Base-by-base conservation (phyloP, 2,113 vertebrate genomes). In the Ia io region DNA sequence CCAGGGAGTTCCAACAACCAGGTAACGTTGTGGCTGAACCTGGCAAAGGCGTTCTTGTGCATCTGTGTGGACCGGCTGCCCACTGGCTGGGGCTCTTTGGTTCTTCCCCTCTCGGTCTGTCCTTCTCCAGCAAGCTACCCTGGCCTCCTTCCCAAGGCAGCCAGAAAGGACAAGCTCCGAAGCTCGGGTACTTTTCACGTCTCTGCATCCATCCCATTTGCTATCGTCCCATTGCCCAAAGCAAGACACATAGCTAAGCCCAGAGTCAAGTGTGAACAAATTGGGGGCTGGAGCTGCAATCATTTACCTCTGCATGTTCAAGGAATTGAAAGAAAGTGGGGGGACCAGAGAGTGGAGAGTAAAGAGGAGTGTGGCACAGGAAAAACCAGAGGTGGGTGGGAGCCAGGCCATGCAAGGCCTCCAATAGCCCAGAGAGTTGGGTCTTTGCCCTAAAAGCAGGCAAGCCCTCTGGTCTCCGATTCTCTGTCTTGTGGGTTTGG, bases 321-420 rank as follows among this genome's bases (percentile, higher is more conserved):
- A 37, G 80, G 44, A 79, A 65, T 4, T 47, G 35, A 49, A 88
- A 63, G 65, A 11, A 30, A 61, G 22, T 3, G 8, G 0, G 13
- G 40, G 11, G 56, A 44, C 25, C 0, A 47, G 28, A 73, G 83
- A 40, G n/a, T 8, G 63, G 12, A 49, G 65, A 2, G 23, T 1
- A 9, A 25, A 47, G 23, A 44, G 32, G 35, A 51, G 20, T 4
- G 0, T 0, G 2, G 56, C 2, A 1, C 0, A 2, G 44, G 40
- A 2, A 12, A 77, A 35, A 25, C 16, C 12, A 5, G 6, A 10
- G 22, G n/a, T 3, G 30, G 53, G 44, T 9, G 6, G 28, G 40
- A 25, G 9, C 65, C 18, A 13, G 40, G n/a, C 28, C 18, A 0
- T 0, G 0, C 2, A 2, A 9, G 5, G 5, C 84, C 59, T 11